phyloP scores from a whole-genome alignment of 1,140 invertebrate species.

The Bombus pascuorum region DNA sequence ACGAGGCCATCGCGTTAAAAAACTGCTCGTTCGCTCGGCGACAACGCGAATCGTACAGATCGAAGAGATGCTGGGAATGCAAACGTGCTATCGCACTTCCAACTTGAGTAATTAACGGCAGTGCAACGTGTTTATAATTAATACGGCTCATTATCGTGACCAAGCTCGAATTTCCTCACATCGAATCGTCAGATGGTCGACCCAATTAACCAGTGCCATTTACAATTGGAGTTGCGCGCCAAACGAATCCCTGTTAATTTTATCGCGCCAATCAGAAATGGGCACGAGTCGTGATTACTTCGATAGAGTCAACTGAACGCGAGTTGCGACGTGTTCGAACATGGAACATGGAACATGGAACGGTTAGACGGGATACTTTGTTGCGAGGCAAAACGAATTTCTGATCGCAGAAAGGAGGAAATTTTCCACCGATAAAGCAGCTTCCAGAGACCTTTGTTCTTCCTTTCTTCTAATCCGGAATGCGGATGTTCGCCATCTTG shows the following conservation, averaged over 20 bases:
- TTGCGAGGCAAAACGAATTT: not conserved
- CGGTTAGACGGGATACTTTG: not conserved
- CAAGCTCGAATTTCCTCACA: conserved; percentile 57
- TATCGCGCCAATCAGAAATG: conserved; percentile 38
- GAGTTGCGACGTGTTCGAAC: not conserved
- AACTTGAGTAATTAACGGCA: conserved; percentile 59
- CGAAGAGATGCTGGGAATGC: not conserved
- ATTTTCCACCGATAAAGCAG: not conserved
- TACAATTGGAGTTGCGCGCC: conserved; percentile 47
- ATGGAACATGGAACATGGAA: too few relatives aligned
- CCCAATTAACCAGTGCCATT: conserved; percentile 65
- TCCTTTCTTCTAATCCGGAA: conserved; percentile 60
- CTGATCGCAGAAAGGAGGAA: not conserved
- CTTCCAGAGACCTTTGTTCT: not conserved
- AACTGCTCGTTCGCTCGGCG: conserved; percentile 12
- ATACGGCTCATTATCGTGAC: conserved; percentile 60
- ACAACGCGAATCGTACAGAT: conserved; percentile 12
- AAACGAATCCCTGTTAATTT: conserved; percentile 51
- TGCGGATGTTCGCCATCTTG: conserved; percentile 71
- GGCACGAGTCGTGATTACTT: not conserved
- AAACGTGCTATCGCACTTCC: conserved; percentile 14
- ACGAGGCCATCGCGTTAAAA: conserved; percentile 26
- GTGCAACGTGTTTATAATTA: conserved; percentile 60
- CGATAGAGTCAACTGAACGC: too few relatives aligned
- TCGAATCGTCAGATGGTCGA: conserved; percentile 65